These are phyloP conservation scores for Esox lucius DNA, from an alignment of 2,797 vertebrate genomes.

Conservation along the genomic window DNA sequence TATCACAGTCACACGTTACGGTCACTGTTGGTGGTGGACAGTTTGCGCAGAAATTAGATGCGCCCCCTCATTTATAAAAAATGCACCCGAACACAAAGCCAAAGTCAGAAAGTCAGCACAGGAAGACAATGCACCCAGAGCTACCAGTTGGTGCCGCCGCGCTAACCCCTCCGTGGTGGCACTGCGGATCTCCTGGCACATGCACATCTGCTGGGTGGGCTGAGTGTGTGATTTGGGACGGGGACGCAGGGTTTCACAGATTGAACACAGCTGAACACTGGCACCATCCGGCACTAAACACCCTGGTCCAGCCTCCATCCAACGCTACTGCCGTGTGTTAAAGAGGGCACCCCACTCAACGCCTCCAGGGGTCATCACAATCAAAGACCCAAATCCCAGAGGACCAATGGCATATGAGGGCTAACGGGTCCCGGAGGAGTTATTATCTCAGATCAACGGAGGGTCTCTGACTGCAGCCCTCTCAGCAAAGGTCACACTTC, in stretches of 20 bases:
- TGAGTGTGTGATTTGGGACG: background rate
- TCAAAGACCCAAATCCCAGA: constrained; percentile 52
- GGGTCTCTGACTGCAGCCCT: constrained; percentile 37
- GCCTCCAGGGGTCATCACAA: constrained; percentile 31
- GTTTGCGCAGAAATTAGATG: too few relatives aligned
- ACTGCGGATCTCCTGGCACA: background rate
- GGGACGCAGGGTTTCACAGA: too few relatives aligned
- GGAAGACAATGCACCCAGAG: too few relatives aligned
- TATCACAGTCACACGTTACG: too few relatives aligned
- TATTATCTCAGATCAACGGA: constrained; percentile 49
- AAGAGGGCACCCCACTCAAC: background rate
- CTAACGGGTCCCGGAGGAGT: constrained; percentile 69
- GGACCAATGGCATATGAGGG: constrained; percentile 63
- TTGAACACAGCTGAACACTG: background rate
- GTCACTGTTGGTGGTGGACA: too few relatives aligned
- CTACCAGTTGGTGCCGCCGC: too few relatives aligned
- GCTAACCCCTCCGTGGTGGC: too few relatives aligned
- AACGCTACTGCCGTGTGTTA: background rate
- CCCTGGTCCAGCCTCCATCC: background rate
- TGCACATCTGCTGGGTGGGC: background rate
- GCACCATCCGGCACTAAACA: background rate
- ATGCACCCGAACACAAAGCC: background rate
- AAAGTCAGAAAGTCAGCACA: background rate
- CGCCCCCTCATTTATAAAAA: too few relatives aligned
- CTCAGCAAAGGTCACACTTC: constrained; percentile 70